phyloP scores from a whole-genome alignment of 2,113 vertebrate genomes.

The Eudyptes chrysolophus region DNA sequence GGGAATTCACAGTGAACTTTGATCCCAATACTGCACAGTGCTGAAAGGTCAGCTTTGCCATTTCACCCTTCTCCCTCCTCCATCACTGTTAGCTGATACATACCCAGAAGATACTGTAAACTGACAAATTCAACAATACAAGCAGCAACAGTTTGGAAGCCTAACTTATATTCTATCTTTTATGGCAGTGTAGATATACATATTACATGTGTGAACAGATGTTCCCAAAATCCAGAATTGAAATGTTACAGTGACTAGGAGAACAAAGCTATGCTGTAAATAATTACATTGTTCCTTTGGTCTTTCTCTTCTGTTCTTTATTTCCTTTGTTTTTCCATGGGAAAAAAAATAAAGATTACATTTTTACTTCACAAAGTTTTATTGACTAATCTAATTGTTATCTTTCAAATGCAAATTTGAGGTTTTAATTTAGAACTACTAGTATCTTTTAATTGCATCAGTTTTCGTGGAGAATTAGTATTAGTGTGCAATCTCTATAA shows the following conservation, averaged over 20 bases:
- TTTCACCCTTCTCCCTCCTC: neutral
- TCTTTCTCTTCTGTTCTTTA: neutral
- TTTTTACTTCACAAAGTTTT: constrained; percentile 62
- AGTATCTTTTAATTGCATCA: constrained; percentile 77
- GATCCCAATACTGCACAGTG: neutral
- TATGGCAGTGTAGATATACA: constrained; percentile 3
- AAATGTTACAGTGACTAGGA: neutral
- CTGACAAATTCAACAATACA: neutral
- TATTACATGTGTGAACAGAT: constrained; percentile 17
- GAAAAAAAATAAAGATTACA: constrained; percentile 34
- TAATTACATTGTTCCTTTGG: neutral
- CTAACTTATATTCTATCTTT: constrained; percentile 13
- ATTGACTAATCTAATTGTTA: constrained; percentile 74
- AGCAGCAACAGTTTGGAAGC: neutral
- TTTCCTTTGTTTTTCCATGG: constrained; percentile 17
- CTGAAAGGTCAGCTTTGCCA: neutral
- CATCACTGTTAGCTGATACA: neutral
- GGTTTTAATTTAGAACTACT: constrained; percentile 65
- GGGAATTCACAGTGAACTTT: neutral
- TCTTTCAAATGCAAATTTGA: constrained; percentile 74
- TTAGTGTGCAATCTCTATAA: constrained; percentile 70
- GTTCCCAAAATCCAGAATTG: neutral
- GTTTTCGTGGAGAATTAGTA: constrained; percentile 70
- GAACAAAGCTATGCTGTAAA: neutral
- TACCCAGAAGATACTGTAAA: neutral